Base-by-base conservation (phyloP, 2,797 vertebrate genomes). In the Chiroxiphia lanceolata region DNA sequence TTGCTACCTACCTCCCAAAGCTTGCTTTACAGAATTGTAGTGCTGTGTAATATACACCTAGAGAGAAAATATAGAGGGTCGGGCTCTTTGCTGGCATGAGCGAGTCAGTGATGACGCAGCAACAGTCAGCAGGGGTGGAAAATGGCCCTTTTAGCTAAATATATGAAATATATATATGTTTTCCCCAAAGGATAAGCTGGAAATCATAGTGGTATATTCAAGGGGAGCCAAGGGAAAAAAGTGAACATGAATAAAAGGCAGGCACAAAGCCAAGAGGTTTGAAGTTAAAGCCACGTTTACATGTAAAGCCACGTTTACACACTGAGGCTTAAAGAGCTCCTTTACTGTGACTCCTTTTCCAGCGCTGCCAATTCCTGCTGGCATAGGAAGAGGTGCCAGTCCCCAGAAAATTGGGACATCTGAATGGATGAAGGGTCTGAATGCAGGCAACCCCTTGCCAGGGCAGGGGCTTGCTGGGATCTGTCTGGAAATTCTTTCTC, bases 101-200 rank as follows among this genome's bases (percentile, higher is more conserved):
- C 83, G 72, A 83, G 48, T 87, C 90, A 79, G 74, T 79, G 61
- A n/a, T 83, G 95, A 95, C 16, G 40, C 87, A 77, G 42, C 64
- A 82, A 38, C 0, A 0, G 8, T 78, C 81, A 87, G 45, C 71
- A 61, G 86, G 78, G 82, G 54, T 85, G 83, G 74, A 77, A 94
- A 96, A 90, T 19, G 74, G 64, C 68, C 87, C 56, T 13, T 94
- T 90, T 82, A 82, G 67, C 67, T 92, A 79, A 93, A 94, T 89
- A 76, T 65, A 81, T 44, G 13, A 80, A 8, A 64, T 11, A 54
- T 9, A 22, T 36, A 17, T 47, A 16, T 64, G 25, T 78, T 51
- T 45, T 11, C 38, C 85, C 60, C 15, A 44, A 86, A 89, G 86
- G 81, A 54, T 85, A 81, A 68, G 86, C 78, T 96, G 90, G 92